phyloP scores from a whole-genome alignment of 2,113 vertebrate species.

The Antechinus stuartii region DNA sequence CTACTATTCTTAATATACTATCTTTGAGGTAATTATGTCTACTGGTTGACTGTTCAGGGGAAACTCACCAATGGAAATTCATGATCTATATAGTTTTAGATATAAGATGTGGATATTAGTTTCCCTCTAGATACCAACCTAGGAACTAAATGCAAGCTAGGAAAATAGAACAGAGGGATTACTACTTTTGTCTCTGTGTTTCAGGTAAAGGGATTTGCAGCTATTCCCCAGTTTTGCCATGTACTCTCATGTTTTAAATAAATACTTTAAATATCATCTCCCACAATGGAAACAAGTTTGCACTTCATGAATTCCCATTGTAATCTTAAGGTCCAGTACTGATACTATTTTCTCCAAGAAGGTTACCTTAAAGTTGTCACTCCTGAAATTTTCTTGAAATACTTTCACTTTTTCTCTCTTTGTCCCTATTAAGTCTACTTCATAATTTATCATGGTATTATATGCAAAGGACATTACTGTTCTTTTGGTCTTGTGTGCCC shows the following conservation, averaged over 20 bases:
- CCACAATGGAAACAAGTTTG: neutral
- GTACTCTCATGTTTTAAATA: neutral
- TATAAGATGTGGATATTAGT: neutral
- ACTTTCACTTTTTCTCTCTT: neutral
- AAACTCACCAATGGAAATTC: too few relatives aligned
- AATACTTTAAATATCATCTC: neutral
- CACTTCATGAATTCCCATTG: neutral
- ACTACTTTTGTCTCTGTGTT: neutral
- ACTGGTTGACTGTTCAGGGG: too few relatives aligned
- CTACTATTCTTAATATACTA: too few relatives aligned
- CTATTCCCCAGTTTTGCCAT: neutral
- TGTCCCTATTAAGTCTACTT: neutral
- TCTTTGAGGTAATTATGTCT: too few relatives aligned
- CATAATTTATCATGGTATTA: neutral
- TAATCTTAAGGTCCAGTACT: neutral
- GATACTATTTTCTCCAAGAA: neutral
- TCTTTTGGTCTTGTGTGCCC: neutral
- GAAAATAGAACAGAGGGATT: neutral
- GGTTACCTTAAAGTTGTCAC: too few relatives aligned
- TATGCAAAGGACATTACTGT: neutral
- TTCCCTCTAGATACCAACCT: neutral
- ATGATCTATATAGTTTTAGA: neutral
- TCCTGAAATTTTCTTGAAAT: too few relatives aligned
- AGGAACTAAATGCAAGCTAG: neutral
- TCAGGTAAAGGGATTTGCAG: neutral